Evolutionary conservation across 2,797 vertebrate genomes (phyloP), one percentile per base, ranked within the genome.

Genomic region (Anguilla megastoma): DNA sequence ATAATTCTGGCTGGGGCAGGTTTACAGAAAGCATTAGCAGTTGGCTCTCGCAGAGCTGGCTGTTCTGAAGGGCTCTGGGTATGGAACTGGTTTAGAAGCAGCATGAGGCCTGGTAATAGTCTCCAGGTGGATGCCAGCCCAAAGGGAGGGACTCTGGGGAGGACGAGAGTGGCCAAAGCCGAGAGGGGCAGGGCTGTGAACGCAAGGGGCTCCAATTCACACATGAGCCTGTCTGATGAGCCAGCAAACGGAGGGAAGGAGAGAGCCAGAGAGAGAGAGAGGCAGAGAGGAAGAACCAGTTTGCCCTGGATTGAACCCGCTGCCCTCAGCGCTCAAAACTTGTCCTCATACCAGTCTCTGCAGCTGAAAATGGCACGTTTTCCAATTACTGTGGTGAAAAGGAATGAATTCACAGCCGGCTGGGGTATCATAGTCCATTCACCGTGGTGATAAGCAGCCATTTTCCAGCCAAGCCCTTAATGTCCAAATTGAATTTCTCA

Each of bases 81-180:
- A 63, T 60, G 60, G 84, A 71, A 66, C 50, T 24, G 12, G 30
- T 84, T 84, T 83, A 7, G 82, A 84, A 33, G 60, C 50, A 24
- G 60, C 48, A 54, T 24, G 86, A 63, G 80, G 85, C 63, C 85
- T 83, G 36, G 79, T 90, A 87, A 88, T 82, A 41, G 52, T 36
- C 86, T 85, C 69, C 89, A 90, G 87, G 87, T 90, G 87, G 80
- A 66, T 27, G 69, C 80, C 87, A 85, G 80, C 85, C 69, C 30
- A 45, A 41, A 50, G 85, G 69, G 74, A n/a, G 63, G n/a, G 54
- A 24, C 33, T 58, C 33, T 9, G 27, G 84, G 36, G 41, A 54
- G 14, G 54, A n/a, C 56, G 9, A 66, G 30, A 50, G 45, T 45
- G 41, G 45, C 5, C 27, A 60, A n/a, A 74, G 63, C 79, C 0